A percentile compares a stretch with the other conserved stretches of the same genome.
phyloP scores from a whole-genome alignment of 2,113 vertebrate genomes.

The Sylvietta virens region DNA sequence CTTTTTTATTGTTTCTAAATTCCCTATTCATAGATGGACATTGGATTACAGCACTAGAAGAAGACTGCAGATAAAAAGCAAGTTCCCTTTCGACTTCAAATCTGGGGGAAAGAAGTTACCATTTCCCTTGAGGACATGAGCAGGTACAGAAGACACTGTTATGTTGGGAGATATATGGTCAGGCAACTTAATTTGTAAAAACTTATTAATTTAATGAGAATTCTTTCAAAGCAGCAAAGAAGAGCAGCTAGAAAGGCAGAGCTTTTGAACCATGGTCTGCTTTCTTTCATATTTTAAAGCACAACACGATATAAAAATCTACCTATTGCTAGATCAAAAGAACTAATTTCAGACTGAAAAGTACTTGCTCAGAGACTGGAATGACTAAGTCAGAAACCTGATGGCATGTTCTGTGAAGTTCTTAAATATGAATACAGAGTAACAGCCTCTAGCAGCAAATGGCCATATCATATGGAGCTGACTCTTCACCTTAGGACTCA shows the following conservation, averaged over 20 bases:
- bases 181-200: neutral
- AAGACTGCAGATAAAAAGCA: neutral
- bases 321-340: neutral
- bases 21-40: neutral
- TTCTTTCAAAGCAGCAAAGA: neutral
- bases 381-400: neutral
- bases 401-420: neutral
- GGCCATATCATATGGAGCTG: neutral
- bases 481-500: neutral
- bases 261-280: neutral
- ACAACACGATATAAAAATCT: neutral
- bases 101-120: neutral
- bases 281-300: neutral
- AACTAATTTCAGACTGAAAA: neutral
- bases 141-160: neutral
- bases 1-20: neutral
- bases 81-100: neutral
- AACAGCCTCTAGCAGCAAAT: neutral
- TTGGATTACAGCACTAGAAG: neutral
- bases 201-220: neutral
- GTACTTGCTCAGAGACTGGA: neutral
- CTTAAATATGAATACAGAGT: neutral
- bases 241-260: neutral
- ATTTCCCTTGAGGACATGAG: neutral
- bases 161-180: neutral